Conservation (phyloP, 2,797 vertebrate species). For the Bryconaethiops microstoma region DNA sequence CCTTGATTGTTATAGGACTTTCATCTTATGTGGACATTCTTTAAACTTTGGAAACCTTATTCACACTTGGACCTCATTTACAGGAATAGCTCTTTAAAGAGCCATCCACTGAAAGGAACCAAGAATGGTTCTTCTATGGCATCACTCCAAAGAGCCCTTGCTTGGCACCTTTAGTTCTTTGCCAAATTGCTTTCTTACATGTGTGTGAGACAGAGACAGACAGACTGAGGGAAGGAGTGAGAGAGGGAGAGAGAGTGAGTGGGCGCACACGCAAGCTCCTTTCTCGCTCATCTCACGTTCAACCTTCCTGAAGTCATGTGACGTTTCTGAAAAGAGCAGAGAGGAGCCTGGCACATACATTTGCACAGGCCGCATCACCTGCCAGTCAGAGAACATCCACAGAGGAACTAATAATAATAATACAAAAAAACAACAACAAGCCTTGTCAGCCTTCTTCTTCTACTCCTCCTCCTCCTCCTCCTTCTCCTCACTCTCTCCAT, state of each 20-base stretch:
- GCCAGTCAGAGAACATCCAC: conserved; percentile 58
- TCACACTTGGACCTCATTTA: not conserved
- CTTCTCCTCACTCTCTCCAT: conserved; percentile 47
- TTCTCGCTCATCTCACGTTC: conserved; percentile 44
- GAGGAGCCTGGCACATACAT: conserved; percentile 55
- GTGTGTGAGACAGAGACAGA: not conserved
- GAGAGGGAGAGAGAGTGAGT: conserved; percentile 41
- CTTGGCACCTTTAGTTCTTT: not conserved
- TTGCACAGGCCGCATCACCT: conserved; percentile 64
- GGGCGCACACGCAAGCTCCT: conserved; percentile 45
- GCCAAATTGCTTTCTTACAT: too few species aligned
- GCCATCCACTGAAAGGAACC: not conserved
- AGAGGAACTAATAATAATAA: conserved; percentile 60
- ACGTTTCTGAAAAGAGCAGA: conserved; percentile 53
- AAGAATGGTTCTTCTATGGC: not conserved
- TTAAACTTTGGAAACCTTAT: not conserved
- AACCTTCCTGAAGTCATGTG: conserved; percentile 51
- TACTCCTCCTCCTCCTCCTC: conserved; percentile 45
- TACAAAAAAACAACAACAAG: conserved; percentile 63
- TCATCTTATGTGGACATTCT: not conserved
- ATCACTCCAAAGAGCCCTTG: not conserved
- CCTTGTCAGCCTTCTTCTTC: conserved; percentile 61
- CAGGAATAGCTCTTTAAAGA: not conserved
- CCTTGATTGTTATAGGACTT: too few species aligned
- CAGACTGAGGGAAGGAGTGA: not conserved